Percentiles rank a stretch among this genome's conserved stretches.
Evolutionary conservation across 2,113 vertebrate genomes (phyloP).

Genomic region (Corythoichthys intestinalis): DNA sequence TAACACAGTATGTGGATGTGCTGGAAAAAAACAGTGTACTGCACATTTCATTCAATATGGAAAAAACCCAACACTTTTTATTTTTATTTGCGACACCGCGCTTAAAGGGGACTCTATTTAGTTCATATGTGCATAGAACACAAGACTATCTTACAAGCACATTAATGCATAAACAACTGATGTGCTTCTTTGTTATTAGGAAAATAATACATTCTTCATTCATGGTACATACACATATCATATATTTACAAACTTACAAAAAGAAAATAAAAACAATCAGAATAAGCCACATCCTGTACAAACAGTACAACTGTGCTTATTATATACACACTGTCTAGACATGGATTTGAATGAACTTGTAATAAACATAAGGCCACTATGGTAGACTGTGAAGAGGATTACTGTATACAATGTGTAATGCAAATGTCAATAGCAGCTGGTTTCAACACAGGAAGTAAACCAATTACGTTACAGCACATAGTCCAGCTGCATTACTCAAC

Average conservation of each 20-base stretch:
- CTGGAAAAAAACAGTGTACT: background rate
- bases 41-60: background rate
- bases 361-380: constrained; percentile 77
- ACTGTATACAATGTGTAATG: background rate
- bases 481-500: constrained; percentile 54
- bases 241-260: constrained; percentile 12
- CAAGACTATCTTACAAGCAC: constrained; percentile 55
- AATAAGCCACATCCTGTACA: constrained; percentile 65
- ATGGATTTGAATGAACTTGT: constrained; percentile 42
- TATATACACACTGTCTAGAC: constrained; percentile 43
- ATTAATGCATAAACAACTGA: constrained; percentile 7
- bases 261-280: constrained; percentile 20
- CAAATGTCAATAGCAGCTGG: constrained; percentile 28
- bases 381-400: constrained; percentile 59
- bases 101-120: constrained; percentile 43
- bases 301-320: constrained; percentile 50
- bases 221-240: constrained; percentile 25
- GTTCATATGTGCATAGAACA: constrained; percentile 69
- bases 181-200: constrained; percentile 44
- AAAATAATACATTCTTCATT: constrained; percentile 55
- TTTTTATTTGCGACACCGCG: constrained; percentile 21
- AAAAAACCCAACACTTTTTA: background rate
- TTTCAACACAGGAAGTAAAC: constrained; percentile 41
- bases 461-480: constrained; percentile 51
- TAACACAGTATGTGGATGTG: background rate